Evolutionary conservation across 2,113 vertebrate species (phyloP).

Genomic region (Chrysemys picta): DNA sequence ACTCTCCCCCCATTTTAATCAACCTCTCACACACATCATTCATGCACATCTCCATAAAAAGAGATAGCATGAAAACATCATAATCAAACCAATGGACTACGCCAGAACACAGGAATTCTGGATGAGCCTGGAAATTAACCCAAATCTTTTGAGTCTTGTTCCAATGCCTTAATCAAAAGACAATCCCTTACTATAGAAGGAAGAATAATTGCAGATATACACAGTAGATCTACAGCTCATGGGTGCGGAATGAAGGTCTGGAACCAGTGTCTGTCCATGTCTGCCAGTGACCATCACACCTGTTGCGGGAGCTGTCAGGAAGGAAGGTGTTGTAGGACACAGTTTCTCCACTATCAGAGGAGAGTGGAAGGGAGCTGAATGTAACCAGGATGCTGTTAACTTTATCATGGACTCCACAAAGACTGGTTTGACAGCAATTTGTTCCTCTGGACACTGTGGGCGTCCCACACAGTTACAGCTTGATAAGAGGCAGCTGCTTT

Average conservation of each 20-base stretch:
- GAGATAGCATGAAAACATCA: too few relatives aligned
- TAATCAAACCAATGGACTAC: too few relatives aligned
- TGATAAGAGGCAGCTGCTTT: neutral
- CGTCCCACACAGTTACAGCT: neutral
- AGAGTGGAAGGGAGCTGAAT: neutral
- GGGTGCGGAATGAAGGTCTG: neutral
- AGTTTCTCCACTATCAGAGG: neutral
- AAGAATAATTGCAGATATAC: neutral
- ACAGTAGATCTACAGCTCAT: neutral
- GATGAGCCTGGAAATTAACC: neutral
- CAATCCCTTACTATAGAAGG: neutral
- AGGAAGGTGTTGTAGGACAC: neutral
- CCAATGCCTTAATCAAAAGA: neutral
- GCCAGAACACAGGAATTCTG: neutral
- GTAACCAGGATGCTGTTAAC: neutral
- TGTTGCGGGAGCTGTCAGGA: neutral
- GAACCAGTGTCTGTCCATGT: too few relatives aligned
- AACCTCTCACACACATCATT: too few relatives aligned
- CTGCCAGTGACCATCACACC: neutral
- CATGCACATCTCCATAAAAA: too few relatives aligned
- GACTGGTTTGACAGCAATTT: neutral
- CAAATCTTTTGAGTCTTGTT: neutral
- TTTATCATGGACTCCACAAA: neutral
- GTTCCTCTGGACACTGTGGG: neutral
- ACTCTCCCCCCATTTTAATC: too few relatives aligned